Evolutionary conservation across 2,113 vertebrate species (phyloP), one percentile per base, ranked within the genome.

Genomic region (Thinocorus orbignyianus): DNA sequence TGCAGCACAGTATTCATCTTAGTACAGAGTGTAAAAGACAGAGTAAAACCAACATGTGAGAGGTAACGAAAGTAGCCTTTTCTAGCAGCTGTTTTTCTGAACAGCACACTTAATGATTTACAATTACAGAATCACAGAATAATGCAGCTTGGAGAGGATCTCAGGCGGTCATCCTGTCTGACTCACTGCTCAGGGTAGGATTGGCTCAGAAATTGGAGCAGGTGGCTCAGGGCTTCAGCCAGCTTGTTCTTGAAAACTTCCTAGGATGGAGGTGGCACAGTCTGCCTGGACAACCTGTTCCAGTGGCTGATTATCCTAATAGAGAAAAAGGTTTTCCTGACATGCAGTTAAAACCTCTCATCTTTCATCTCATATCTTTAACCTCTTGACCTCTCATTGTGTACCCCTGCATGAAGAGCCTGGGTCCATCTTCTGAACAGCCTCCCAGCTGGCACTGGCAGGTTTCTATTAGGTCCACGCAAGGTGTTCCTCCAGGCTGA

Each of bases 21-120:
- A 13, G 23, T 41, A 37, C n/a, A 54, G 61, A 80, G 83, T 71
- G 51, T 89, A 71, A 89, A 35, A 54, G 51, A 60, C 49, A 39
- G 54, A 19, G 51, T 79, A 42, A 88, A 86, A 55, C 37, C n/a
- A 57, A 61, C 26, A 48, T 7, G 2, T 23, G 19, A 41, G 33
- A 73, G 15, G 65, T 49, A 88, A 61, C 54, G 35, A 12, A 81
- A 55, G 9, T 64, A 66, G 26, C 33, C 15, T 94, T 88, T 82
- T 66, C 66, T 66, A 94, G 76, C 84, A 94, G 66, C 57, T 91
- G 61, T 49, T 96, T 82, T 80, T 74, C 71, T 86, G 71, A 71
- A 62, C 48, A 68, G 37, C 28, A 44, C 15, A 49, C 24, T 25
- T 62, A 80, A 58, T 91, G 26, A 48, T 82, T 86, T 71, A 52